These are phyloP conservation scores for Falcaria lacertinaria DNA, from an alignment of 2,888 invertebrate genomes.

Conservation along the genomic window DNA sequence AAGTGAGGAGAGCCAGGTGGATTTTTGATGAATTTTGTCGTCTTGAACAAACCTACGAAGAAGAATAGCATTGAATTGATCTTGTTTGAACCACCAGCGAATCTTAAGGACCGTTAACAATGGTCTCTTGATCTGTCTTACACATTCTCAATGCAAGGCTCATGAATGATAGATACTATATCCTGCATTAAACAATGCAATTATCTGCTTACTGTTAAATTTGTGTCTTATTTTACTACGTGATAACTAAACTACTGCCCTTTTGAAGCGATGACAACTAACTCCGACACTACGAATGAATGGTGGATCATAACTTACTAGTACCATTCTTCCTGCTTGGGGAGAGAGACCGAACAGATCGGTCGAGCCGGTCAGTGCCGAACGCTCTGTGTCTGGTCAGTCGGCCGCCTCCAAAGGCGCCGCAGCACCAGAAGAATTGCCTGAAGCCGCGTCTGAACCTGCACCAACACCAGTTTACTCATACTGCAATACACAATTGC, in stretches of 20 bases:
- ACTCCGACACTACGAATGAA: background rate
- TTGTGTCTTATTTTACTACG: background rate
- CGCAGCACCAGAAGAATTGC: constrained; percentile 94
- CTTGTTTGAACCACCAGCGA: background rate
- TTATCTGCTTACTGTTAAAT: background rate
- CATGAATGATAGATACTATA: too few species aligned
- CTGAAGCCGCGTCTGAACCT: constrained; percentile 97
- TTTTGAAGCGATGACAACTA: background rate
- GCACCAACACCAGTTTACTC: constrained; percentile 24
- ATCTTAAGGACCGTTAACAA: too few species aligned
- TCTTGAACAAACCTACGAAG: constrained; percentile 74
- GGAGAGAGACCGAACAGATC: constrained; percentile 87
- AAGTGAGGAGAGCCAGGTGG: constrained; percentile 72
- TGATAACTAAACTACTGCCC: background rate
- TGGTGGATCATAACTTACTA: constrained; percentile 46
- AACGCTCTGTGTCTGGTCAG: constrained; percentile 86
- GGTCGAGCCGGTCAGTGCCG: constrained; percentile 87
- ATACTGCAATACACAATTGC: constrained; percentile 1
- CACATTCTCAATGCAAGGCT: too few species aligned
- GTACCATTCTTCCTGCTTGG: constrained; percentile 73
- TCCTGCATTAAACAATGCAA: too few species aligned
- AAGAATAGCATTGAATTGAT: constrained; percentile 39
- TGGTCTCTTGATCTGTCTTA: too few species aligned
- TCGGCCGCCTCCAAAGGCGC: constrained; percentile 84
- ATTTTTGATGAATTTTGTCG: constrained; percentile 71